Conservation (phyloP, 2,888 invertebrate genomes). For the Norana najaformis region DNA sequence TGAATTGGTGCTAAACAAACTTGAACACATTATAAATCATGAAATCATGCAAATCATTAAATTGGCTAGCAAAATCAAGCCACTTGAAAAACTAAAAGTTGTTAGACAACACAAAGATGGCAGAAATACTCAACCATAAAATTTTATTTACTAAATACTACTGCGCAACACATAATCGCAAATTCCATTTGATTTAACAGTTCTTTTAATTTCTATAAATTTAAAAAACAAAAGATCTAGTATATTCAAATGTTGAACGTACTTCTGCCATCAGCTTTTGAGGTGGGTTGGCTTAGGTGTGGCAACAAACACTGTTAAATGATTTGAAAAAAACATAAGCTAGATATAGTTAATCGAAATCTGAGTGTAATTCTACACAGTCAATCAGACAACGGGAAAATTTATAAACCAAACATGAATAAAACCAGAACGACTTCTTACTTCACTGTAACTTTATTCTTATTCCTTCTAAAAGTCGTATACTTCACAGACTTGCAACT, state of each 20-base stretch:
- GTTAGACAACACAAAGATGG: slow-evolving; percentile 7
- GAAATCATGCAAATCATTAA: neutral
- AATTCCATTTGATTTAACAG: neutral
- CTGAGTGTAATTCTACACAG: neutral
- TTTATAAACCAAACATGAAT: neutral
- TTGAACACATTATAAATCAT: neutral
- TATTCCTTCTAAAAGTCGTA: neutral
- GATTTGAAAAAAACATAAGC: neutral
- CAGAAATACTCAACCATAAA: neutral
- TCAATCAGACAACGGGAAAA: neutral
- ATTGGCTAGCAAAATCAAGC: neutral
- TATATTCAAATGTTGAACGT: neutral
- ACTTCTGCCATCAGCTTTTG: neutral
- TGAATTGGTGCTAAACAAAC: no score
- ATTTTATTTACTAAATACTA: neutral
- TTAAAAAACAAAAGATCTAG: neutral
- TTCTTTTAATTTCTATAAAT: neutral
- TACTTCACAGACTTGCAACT: slow-evolving; percentile 7
- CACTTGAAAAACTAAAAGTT: neutral
- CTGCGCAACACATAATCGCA: neutral
- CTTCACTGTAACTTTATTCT: slow-evolving; percentile 24
- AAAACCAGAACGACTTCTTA: slow-evolving; percentile 10
- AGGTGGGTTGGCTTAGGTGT: neutral
- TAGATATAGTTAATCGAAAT: neutral
- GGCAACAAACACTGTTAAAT: slow-evolving; percentile 19